A percentile compares a stretch with the other conserved stretches of the same genome.
These are phyloP conservation scores for Rachycentron canadum DNA, from an alignment of 2,797 vertebrate genomes.

Conservation along the genomic window DNA sequence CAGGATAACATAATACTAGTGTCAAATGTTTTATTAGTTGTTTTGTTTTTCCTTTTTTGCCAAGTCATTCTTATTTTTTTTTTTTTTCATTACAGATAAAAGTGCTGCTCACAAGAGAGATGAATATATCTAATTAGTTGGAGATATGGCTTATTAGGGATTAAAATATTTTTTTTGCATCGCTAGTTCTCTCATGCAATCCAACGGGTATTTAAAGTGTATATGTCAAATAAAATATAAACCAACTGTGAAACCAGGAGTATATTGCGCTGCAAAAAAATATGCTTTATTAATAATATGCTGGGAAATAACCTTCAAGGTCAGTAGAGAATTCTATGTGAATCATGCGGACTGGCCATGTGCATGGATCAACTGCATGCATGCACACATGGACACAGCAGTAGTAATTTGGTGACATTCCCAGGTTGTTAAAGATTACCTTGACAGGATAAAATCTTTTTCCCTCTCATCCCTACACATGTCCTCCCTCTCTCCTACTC, in stretches of 20 bases:
- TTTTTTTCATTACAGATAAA: neutral
- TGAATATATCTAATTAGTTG: neutral
- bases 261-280: neutral
- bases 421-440: slow-evolving; percentile 29
- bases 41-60: neutral
- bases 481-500: slow-evolving; percentile 7
- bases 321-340: neutral
- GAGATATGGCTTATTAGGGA: neutral
- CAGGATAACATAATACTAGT: neutral
- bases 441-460: slow-evolving; percentile 42
- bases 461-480: slow-evolving; percentile 31
- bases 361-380: too few relatives aligned
- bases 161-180: neutral
- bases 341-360: neutral
- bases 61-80: neutral
- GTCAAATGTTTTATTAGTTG: neutral
- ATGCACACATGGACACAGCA: slow-evolving; percentile 14
- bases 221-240: slow-evolving; percentile 8
- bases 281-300: slow-evolving; percentile 3
- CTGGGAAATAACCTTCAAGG: neutral
- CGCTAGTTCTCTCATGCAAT: neutral
- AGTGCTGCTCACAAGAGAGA: neutral
- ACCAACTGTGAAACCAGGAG: neutral
- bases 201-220: neutral
- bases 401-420: slow-evolving; percentile 24